Base-by-base conservation (phyloP, 2,113 vertebrate genomes). In the Nyctereutes procyonoides region DNA sequence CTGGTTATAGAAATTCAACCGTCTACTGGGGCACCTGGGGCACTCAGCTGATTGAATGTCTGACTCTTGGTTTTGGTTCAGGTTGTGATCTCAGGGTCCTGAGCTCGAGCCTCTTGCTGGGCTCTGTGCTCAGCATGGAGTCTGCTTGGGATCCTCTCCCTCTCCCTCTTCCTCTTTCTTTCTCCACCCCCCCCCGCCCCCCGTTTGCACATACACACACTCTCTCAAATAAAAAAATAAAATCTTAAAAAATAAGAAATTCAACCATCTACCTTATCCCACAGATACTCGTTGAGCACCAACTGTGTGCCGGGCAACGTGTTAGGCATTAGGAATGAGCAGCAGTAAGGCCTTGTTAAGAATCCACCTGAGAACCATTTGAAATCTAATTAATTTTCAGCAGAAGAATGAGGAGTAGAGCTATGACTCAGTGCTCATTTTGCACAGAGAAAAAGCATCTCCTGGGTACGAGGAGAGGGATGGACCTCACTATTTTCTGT, bases 261-360 rank as follows among this genome's bases (percentile, higher is more conserved):
- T 69, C 65, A 69, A 69, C 32, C 53, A 63, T 85, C 11, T 24
- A 13, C 71, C 20, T 53, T 53, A 48, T 60, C 38, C 35, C 6
- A 24, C 26, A 58, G 86, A 26, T 73, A 60, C 51, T 85, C 69
- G 20, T 79, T 63, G 14, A 48, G 60, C 16, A 19, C 8, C 62
- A 80, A 5, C 12, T 53, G 5, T 53, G 56, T 58, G 73, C 80
- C 60, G 15, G 35, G 35, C 48, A 53, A 6, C 32, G 43, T 35
- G 22, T 48, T 92, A 9, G 28, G 73, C 55, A 35, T 71, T 30
- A 80, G 58, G 90, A 63, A 89, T 35, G n/a, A 65, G 85, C 56
- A 88, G 53, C 53, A 26, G 67, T 43, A n/a, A 93, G 48, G 84
- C 30, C 48, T 92, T 71, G 53, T 63, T 87, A 79, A 69, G 93